Conservation (phyloP, 2,113 vertebrate species). For the Lophura nycthemera region DNA sequence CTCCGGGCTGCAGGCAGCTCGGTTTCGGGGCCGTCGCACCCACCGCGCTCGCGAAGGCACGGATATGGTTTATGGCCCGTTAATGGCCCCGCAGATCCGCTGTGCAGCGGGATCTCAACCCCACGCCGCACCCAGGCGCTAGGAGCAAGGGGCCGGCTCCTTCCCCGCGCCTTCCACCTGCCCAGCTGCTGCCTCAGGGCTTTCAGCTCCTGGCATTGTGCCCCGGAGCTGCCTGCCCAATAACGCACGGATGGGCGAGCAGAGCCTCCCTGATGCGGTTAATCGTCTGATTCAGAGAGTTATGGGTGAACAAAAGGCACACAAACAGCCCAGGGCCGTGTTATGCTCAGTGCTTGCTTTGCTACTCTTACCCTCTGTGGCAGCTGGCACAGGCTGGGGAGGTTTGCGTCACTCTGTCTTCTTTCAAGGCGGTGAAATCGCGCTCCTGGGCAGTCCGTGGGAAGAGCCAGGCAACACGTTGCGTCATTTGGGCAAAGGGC, state of each 20-base stretch:
- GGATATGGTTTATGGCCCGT: rapidly evolving
- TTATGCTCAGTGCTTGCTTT: conserved; percentile 8
- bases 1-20: not conserved
- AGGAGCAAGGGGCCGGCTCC: not conserved
- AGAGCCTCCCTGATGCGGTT: conserved; percentile 9
- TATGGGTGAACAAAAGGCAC: conserved; percentile 14
- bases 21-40: not conserved
- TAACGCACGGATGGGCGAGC: not conserved
- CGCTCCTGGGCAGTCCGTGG: rapidly evolving
- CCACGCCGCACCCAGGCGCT: rapidly evolving
- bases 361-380: conserved; percentile 29
- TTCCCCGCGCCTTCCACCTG: not conserved
- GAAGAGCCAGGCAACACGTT: not conserved
- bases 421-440: not conserved
- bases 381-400: not conserved
- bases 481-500: rapidly evolving
- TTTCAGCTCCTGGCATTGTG: not conserved
- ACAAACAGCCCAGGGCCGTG: conserved; percentile 23
- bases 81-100: not conserved
- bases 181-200: not conserved
- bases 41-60: not conserved
- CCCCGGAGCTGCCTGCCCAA: conserved; percentile 29
- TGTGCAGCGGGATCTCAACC: rapidly evolving
- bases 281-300: conserved; percentile 36
- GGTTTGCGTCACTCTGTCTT: no score